phyloP scores from a whole-genome alignment of 1,140 invertebrate species.

The Bathynomus jamesi region DNA sequence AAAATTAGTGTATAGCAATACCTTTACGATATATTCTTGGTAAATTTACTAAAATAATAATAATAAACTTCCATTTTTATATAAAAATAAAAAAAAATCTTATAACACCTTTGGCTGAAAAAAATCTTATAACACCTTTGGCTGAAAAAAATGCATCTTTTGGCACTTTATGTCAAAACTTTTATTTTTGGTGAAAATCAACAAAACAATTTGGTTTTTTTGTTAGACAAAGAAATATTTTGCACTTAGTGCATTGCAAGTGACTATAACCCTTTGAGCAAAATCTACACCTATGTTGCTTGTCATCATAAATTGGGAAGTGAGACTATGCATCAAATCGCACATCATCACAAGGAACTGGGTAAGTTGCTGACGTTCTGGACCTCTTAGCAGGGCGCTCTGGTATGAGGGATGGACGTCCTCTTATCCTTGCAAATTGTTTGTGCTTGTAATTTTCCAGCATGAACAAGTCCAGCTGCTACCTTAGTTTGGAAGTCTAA shows the following conservation, averaged over 20 bases:
- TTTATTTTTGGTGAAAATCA: neutral
- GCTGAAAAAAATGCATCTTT: too few relatives aligned
- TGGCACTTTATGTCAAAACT: too few relatives aligned
- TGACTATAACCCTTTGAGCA: neutral
- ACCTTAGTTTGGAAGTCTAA: neutral
- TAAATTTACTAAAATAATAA: too few relatives aligned
- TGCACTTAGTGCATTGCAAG: neutral
- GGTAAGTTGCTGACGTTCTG: neutral
- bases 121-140: too few relatives aligned
- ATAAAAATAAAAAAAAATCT: too few relatives aligned
- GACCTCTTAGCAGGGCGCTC: neutral
- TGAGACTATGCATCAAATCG: neutral
- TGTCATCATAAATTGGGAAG: neutral
- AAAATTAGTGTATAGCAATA: too few relatives aligned
- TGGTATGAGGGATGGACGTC: neutral
- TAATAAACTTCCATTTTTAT: too few relatives aligned
- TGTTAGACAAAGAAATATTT: neutral
- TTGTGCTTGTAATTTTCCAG: neutral
- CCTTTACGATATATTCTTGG: too few relatives aligned
- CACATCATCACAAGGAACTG: neutral
- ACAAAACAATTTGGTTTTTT: neutral
- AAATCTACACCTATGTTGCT: neutral
- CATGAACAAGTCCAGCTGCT: neutral
- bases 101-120: too few relatives aligned
- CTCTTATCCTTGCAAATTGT: neutral